Percentiles rank a stretch among this genome's conserved stretches.
Evolutionary conservation across 2,113 vertebrate genomes (phyloP).

Genomic region (Gallinago undulata): DNA sequence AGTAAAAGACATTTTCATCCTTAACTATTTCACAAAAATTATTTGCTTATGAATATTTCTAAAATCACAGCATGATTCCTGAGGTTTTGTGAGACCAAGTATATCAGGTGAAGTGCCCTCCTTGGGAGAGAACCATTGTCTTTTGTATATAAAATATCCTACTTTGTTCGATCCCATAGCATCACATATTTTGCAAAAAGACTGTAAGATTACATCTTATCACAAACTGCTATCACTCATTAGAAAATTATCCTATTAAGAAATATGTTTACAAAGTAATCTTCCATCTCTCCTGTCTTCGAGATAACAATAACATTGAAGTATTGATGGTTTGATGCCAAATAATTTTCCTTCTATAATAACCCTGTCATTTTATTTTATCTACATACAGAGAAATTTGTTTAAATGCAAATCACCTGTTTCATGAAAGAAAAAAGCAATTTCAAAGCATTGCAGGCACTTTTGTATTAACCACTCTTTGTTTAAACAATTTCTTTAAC

Average conservation of each 20-base stretch:
- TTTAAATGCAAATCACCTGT: constrained; percentile 20
- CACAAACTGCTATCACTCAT: neutral
- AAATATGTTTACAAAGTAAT: constrained; percentile 1
- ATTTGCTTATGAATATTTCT: neutral
- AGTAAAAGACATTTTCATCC: neutral
- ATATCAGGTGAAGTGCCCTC: neutral
- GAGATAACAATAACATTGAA: constrained; percentile 13
- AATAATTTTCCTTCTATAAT: neutral
- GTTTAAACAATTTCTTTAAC: neutral
- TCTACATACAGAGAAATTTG: neutral
- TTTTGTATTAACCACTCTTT: neutral
- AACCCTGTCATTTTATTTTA: neutral
- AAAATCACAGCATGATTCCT: neutral
- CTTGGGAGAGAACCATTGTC: neutral
- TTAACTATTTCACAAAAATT: neutral
- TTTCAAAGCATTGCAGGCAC: neutral
- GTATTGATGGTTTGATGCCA: neutral
- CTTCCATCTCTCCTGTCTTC: neutral
- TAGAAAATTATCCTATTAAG: neutral
- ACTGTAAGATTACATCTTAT: neutral
- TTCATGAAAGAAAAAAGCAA: neutral
- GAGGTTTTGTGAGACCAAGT: neutral
- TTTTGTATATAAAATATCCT: neutral
- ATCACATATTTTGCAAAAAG: neutral
- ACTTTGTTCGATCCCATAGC: neutral